A percentile compares a stretch with the other conserved stretches of the same genome.
phyloP scores from a whole-genome alignment of 2,888 invertebrate genomes.

The Chrysodeixis includens region DNA sequence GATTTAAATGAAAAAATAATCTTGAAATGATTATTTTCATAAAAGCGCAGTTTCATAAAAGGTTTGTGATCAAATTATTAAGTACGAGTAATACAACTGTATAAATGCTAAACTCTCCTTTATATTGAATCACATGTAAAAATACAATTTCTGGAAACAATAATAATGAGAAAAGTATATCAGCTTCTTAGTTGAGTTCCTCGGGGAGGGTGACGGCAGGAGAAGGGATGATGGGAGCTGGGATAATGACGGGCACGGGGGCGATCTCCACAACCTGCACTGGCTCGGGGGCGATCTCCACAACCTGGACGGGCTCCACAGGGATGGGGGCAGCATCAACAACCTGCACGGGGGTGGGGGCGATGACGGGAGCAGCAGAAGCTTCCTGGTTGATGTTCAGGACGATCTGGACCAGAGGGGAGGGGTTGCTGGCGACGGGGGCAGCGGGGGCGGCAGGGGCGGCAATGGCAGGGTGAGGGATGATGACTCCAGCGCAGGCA shows the following conservation, averaged over 20 bases:
- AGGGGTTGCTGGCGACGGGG: constrained; percentile 38
- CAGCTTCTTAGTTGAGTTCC: constrained; percentile 63
- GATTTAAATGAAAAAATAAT: no score
- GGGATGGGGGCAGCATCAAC: constrained; percentile 12
- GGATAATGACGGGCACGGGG: constrained; percentile 27
- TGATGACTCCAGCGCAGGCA: constrained; percentile 40
- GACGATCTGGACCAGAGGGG: constrained; percentile 61
- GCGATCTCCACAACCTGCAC: constrained; percentile 12
- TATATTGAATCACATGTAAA: no score
- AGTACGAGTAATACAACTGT: no score
- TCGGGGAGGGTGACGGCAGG: constrained; percentile 64
- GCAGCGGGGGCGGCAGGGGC: constrained; percentile 23
- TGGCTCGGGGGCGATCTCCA: constrained; percentile 13
- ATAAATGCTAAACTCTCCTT: no score
- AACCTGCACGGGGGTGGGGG: constrained; percentile 2
- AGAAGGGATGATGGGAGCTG: constrained; percentile 49
- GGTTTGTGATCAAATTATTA: no score
- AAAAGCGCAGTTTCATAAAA: no score
- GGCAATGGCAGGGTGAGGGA: constrained; percentile 8
- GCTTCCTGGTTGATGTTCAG: constrained; percentile 55
- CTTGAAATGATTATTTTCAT: no score
- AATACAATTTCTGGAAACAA: no score
- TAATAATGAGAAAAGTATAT: no score
- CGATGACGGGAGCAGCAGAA: constrained; percentile 13
- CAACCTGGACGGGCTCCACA: constrained; percentile 48